Base-by-base conservation (phyloP, 2,113 vertebrate genomes). In the Pitta sordida region DNA sequence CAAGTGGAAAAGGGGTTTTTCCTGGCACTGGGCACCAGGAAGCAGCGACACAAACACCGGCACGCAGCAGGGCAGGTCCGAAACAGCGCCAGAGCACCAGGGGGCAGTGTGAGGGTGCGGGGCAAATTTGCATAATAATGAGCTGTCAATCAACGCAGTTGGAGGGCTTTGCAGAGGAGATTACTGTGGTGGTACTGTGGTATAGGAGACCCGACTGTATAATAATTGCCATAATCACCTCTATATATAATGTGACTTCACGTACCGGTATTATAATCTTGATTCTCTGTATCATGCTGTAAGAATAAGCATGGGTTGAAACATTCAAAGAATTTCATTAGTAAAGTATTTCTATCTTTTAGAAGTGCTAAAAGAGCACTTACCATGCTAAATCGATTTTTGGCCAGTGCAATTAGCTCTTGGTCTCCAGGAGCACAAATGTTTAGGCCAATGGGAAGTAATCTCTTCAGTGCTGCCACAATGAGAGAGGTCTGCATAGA, bases 341-440 rank as follows among this genome's bases (percentile, higher is more conserved):
- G 22, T 24, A 64, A 76, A 62, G 68, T 73, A 55, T 58, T 78
- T 85, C 26, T 64, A 70, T 2, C 8, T 41, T 64, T 59, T 51
- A 44, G 14, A 90, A 80, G 18, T 32, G 23, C 37, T 64, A 64
- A 63, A 46, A 41, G 29, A 52, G 44, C 5, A 87, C 96, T 21
- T 94, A 99, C 99, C 98, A 99, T 97, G 27, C 97, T 98, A 91
- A 99, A 99, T 60, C 99, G 97, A 91, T 97, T 98, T 96, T 99
- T 99, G 39, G 99, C 99, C 64, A 99, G 94, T 6, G 98, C 97
- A 39, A 99, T 99, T n/a, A 99, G 98, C 81, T 99, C 99, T 88
- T 99, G 99, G 94, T 99, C 99, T 64, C 99, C 99, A 4, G 99
- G 99, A 15, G 98, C 99, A 77, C 99, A 99, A 89, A 98, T 99